Base-by-base conservation (phyloP, 2,113 vertebrate species). In the Corvus moneduloides region DNA sequence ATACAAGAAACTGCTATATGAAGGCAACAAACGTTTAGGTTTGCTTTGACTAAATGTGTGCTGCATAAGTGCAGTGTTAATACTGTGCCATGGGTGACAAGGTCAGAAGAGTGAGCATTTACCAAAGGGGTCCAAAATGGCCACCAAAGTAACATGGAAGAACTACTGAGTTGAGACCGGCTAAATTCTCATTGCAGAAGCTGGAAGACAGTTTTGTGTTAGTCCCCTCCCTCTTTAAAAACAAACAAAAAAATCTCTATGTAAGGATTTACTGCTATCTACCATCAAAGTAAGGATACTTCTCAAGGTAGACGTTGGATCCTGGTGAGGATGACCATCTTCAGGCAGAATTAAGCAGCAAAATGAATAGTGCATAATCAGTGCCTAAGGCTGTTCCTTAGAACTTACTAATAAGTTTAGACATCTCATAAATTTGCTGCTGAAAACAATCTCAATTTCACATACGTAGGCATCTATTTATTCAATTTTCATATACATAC, bases 21-120 rank as follows among this genome's bases (percentile, higher is more conserved):
- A 59, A 62, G 43, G 37, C 16, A 46, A 49, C 4, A 73, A 56
- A 9, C 11, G 2, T 30, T 49, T n/a, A 13, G 16, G 8, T 58
- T 33, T 51, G 6, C 54, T 85, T 64, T 55, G 23, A 59, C 24
- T 27, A 28, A 46, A 7, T 23, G 19, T 20, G 32, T 35, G 19
- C 39, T 43, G 18, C 7, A 0, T 15, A 41, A 44, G 5, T 32
- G 46, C 24, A 44, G 20, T 8, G 4, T 15, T 32, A 46, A 30
- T 13, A 12, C 12, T 8, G 7, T 1, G 1, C 30, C 41, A 8
- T 7, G 13, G 21, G 16, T 0, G 0, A 15, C 35, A 32, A 66
- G 15, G 13, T 51, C 56, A 66, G 54, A 49, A 37, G 22, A 76
- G 33, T 8, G 8, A 62, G 32, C 20, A 11, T 21, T 6, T 46